phyloP scores from a whole-genome alignment of 2,113 vertebrate genomes.

The Epinephelus fuscoguttatus region DNA sequence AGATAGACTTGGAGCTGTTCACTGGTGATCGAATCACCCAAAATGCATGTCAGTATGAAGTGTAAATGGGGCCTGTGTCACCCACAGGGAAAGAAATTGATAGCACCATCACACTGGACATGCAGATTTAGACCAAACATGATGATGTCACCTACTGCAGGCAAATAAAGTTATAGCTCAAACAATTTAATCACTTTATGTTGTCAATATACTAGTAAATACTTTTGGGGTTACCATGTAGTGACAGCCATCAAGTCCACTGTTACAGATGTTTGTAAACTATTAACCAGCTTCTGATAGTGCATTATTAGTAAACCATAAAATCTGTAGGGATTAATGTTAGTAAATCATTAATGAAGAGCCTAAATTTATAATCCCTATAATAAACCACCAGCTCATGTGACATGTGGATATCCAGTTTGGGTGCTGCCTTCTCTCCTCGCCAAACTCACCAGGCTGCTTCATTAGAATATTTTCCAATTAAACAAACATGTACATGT shows the following conservation, averaged over 20 bases:
- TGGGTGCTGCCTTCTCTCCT: background rate
- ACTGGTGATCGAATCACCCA: too few species aligned
- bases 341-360: conserved; percentile 15
- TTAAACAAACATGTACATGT: background rate
- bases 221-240: too few species aligned
- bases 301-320: background rate
- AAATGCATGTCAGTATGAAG: too few species aligned
- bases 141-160: background rate
- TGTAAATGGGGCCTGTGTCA: background rate
- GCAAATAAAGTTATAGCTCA: background rate
- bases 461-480: background rate
- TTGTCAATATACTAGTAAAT: too few species aligned
- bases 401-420: background rate
- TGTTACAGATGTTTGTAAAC: background rate
- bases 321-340: background rate
- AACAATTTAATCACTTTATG: background rate
- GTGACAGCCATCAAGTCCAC: background rate
- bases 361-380: background rate
- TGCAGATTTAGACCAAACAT: background rate
- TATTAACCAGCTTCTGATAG: background rate
- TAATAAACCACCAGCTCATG: background rate
- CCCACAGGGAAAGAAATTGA: background rate
- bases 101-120: background rate
- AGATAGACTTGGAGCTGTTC: too few species aligned
- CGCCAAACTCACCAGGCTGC: background rate